Evolutionary conservation across 2,797 vertebrate genomes (phyloP), one percentile per base, ranked within the genome.

Genomic region (Orientallactaga sibirica): DNA sequence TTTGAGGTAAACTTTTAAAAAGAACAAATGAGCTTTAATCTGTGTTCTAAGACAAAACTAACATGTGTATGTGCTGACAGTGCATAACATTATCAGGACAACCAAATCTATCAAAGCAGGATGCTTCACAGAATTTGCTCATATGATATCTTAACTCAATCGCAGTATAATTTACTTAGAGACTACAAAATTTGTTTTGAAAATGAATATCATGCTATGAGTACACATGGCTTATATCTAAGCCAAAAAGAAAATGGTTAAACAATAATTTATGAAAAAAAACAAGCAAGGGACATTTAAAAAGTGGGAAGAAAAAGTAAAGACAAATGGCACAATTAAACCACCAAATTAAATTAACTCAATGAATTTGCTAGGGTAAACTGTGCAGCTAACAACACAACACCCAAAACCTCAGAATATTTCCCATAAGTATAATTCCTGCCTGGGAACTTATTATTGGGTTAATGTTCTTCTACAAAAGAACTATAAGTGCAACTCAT

Each of bases 1-100:
- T 43, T 18, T 71, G 33, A 93, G 24, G 25, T 7, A 79, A 22
- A 33, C 68, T 95, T 61, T 92, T 48, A 86, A 66, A 95, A 61
- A 86, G 58, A 80, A 96, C 11, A 94, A 84, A 77, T 71, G 83
- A 93, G 20, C 27, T 8, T 25, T 52, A 75, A 83, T 75, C n/a
- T 75, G n/a, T 48, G 8, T 86, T 73, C 64, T 77, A 79, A 68
- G 52, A 76, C 27, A 37, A 37, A 37, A 33, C 0, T 25, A 1
- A 8, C 92, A 73, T 16, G 29, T 61, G 25, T 67, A 75, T 66
- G 12, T 78, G 81, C 43, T 70, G 5, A 4, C 22, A 92, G 41
- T 5, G 11, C 4, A 75, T 41, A 67, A 74, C n/a, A 81, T 6
- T 52, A 83, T 2, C 15, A 71, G 67, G 7, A 76, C 58, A 73